Conservation (phyloP, 2,888 invertebrate species). For the Emmelina monodactyla region DNA sequence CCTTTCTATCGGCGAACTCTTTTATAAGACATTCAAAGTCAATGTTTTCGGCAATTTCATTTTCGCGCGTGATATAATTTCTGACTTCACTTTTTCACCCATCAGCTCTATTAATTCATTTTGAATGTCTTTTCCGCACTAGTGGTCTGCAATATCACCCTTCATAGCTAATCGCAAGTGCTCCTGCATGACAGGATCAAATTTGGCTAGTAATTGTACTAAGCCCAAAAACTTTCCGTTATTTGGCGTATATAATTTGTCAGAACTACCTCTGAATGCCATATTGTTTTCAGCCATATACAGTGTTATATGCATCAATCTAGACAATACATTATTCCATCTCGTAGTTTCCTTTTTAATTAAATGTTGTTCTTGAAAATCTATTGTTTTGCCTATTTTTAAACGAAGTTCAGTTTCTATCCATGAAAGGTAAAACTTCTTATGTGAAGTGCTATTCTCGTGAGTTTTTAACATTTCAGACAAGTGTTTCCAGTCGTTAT, state of each 20-base stretch:
- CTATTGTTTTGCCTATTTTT: conserved; percentile 16
- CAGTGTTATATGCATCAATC: conserved; percentile 22
- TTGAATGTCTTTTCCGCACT: conserved; percentile 24
- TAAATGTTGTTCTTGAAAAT: conserved; percentile 19
- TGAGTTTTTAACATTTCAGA: conserved; percentile 15
- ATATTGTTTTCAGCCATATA: conserved; percentile 24
- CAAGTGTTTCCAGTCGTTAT: conserved; percentile 16
- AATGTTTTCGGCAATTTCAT: too few species aligned
- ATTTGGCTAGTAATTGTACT: conserved; percentile 26
- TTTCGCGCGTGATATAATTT: too few species aligned
- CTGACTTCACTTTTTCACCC: too few species aligned
- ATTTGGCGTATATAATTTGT: conserved; percentile 23
- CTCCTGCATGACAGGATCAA: conserved; percentile 25
- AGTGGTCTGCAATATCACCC: conserved; percentile 21
- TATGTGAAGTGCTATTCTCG: conserved; percentile 13
- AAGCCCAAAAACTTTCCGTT: conserved; percentile 25
- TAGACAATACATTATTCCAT: conserved; percentile 18
- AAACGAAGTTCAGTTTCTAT: too few species aligned
- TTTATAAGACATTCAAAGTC: too few species aligned
- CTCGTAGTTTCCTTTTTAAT: conserved; percentile 19
- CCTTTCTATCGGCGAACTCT: too few species aligned
- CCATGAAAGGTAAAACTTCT: conserved; percentile 10
- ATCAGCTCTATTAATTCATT: conserved; percentile 25
- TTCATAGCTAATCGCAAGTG: conserved; percentile 21
- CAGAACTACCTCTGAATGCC: conserved; percentile 22